Evolutionary conservation across 2,888 invertebrate species (phyloP).

Genomic region (Luperina testacea): DNA sequence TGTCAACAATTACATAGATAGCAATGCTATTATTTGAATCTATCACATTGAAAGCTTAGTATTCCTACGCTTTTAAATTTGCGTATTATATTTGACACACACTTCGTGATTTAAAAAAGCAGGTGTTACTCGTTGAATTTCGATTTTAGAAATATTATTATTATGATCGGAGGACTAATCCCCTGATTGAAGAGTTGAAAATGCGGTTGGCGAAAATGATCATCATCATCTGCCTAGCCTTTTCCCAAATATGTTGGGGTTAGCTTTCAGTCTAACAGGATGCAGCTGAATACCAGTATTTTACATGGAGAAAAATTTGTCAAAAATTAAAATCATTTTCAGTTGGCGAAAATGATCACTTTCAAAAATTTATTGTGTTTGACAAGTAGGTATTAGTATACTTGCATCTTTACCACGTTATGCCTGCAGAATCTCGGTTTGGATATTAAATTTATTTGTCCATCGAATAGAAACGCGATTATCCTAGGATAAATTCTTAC

Average conservation of each 20-base stretch:
- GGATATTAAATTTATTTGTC: constrained; percentile 17
- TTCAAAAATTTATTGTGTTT: constrained; percentile 59
- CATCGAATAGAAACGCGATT: constrained; percentile 4
- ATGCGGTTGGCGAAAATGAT: constrained; percentile 30
- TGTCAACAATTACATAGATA: constrained; percentile 43
- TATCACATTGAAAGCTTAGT: constrained; percentile 62
- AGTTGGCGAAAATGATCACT: constrained; percentile 29
- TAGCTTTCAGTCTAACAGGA: too few relatives aligned
- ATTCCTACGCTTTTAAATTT: constrained; percentile 26
- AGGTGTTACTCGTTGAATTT: neutral
- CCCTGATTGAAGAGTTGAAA: constrained; percentile 22
- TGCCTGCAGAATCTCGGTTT: constrained; percentile 29
- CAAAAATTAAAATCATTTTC: too few relatives aligned
- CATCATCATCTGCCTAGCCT: too few relatives aligned
- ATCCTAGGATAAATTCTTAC: constrained; percentile 22
- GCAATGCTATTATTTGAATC: constrained; percentile 33
- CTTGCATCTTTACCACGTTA: constrained; percentile 22
- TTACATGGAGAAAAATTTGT: too few relatives aligned
- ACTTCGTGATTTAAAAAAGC: neutral
- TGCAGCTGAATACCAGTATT: too few relatives aligned
- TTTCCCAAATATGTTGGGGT: too few relatives aligned
- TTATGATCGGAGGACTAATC: neutral
- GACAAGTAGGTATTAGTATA: constrained; percentile 38
- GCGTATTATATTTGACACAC: constrained; percentile 10
- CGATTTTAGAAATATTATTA: constrained; percentile 2